Evolutionary conservation across 2,113 vertebrate species (phyloP).

Genomic region (Amia ocellicauda): DNA sequence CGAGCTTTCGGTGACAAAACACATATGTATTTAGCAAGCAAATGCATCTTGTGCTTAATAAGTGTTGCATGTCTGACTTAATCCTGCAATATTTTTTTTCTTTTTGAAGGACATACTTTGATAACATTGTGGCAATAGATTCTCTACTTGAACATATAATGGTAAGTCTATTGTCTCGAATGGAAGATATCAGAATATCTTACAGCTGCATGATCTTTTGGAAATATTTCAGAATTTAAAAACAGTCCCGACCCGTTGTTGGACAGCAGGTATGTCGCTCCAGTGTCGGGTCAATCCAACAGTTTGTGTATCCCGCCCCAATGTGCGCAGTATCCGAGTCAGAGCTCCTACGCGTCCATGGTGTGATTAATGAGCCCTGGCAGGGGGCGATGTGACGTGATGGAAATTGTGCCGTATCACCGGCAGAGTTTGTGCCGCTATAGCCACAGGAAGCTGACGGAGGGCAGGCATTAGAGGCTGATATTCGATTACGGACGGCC

Average conservation of each 20-base stretch:
- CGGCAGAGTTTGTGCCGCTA: neutral
- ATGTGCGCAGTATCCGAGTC: neutral
- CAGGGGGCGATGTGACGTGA: neutral
- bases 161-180: slow-evolving; percentile 86
- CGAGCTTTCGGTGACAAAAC: no score
- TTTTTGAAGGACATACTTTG: slow-evolving; percentile 94
- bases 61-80: neutral
- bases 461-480: neutral
- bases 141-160: slow-evolving; percentile 99
- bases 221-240: no score
- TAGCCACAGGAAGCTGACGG: neutral
- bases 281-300: neutral
- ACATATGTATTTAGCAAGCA: no score
- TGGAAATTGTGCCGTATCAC: neutral
- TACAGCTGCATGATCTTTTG: no score
- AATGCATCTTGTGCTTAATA: no score
- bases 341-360: neutral
- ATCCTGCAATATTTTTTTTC: slow-evolving; percentile 43
- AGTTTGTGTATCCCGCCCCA: no score
- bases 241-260: no score
- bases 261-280: no score
- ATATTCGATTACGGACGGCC: neutral
- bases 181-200: no score
- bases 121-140: slow-evolving; percentile 99
- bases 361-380: neutral